Conservation (phyloP, 2,113 vertebrate species). For the Erpornis zantholeuca region DNA sequence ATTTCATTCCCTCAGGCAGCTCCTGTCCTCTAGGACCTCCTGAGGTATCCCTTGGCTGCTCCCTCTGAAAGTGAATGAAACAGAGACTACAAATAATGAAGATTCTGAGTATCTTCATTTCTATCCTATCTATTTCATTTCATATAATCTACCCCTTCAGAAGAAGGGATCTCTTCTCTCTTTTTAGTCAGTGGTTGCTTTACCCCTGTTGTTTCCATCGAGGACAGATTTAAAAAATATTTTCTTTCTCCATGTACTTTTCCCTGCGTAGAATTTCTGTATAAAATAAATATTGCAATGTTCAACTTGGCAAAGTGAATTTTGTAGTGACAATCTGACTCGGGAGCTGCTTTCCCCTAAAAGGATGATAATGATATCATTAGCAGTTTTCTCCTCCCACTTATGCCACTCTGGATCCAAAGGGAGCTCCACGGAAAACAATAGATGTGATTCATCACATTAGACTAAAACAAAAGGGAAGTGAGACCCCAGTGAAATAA, state of each 20-base stretch:
- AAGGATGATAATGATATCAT: background rate
- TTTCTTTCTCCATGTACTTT: background rate
- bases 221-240: background rate
- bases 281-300: background rate
- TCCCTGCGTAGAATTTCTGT: fast-evolving
- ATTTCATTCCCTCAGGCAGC: background rate
- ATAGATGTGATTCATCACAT: background rate
- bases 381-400: background rate
- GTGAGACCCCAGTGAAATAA: background rate
- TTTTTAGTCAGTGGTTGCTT: background rate
- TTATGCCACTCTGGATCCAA: background rate
- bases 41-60: background rate
- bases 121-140: background rate
- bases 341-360: background rate
- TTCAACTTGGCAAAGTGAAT: background rate
- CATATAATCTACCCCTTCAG: background rate
- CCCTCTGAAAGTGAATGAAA: background rate
- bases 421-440: background rate
- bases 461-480: background rate
- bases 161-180: background rate
- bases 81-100: background rate
- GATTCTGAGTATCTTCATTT: background rate
- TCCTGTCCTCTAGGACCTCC: background rate
- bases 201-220: background rate
- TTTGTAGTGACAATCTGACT: background rate